Base-by-base conservation (phyloP, 1,140 invertebrate species). In the Micrasema longulum region DNA sequence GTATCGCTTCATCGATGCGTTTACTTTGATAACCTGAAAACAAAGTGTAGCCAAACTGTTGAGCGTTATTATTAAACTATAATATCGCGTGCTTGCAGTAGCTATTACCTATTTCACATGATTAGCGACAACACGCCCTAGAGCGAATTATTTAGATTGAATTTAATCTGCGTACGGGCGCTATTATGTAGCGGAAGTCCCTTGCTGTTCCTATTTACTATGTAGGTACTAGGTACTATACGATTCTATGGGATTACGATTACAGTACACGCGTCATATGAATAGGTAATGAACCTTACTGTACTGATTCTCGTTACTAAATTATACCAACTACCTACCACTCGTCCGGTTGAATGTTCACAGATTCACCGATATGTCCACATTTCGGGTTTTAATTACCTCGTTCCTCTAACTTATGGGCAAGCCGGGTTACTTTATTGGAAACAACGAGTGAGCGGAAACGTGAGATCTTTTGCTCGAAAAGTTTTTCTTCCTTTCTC, bases 121-220 rank as follows among this genome's bases (percentile, higher is more conserved):
- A 60, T 60, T 43, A 60, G 36, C 35, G 55, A 16, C 55, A 60
- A 41, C 55, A 38, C 55, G 31, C 55, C 36, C 55, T 60, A 38
- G 23, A 53, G 12, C 35, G 3, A 18, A 50, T 12, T 16, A 52
- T 22, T 22, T 23, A 31, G 5, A 60, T 16, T 41, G 31, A 60
- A 60, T 60, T 38, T 41, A 60, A 38, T 60, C 55, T 12, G 55
- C 18, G 14, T n/a, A 38, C 41, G 16, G 14, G 1, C 20, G 9
- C 55, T 16, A 43, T 60, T 60, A 41, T 23, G 18, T 35, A 41
- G 36, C 55, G 55, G 55, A 60, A 41, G 55, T 60, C 55, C 36
- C 36, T 60, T 38, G 20, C 23, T 53, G 12, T 12, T 22, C 26
- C 26, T 4, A 4, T 31, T 31, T 31, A 31, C 26, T n/a, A n/a